These are phyloP conservation scores for Mycetomoellerius zeteki DNA, from an alignment of 1,140 invertebrate genomes.

Conservation along the genomic window DNA sequence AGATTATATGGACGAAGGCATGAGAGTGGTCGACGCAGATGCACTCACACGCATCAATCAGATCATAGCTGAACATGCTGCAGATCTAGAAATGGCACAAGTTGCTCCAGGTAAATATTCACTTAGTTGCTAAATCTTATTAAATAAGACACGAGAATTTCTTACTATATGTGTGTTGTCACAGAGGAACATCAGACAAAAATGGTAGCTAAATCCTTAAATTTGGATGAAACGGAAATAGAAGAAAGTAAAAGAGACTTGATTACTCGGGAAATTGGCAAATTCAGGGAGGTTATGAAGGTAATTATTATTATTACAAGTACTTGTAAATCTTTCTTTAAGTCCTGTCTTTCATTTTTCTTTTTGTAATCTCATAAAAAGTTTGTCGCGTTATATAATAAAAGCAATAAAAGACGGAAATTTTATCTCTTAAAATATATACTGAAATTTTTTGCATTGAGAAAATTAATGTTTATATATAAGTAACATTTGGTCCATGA, in stretches of 20 bases:
- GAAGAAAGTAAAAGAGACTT: slow-evolving; percentile 99
- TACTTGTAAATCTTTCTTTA: slow-evolving; percentile 67
- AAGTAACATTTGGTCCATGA: slow-evolving; percentile 55
- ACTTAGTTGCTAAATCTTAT: not conserved
- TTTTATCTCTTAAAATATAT: slow-evolving; percentile 43
- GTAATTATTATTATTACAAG: slow-evolving; percentile 88
- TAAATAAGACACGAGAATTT: not conserved
- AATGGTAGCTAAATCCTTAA: slow-evolving; percentile 88
- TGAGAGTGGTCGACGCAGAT: slow-evolving; percentile 91
- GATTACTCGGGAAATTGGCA: slow-evolving; percentile 98
- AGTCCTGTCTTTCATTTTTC: slow-evolving; percentile 63
- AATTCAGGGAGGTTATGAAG: slow-evolving; percentile 99
- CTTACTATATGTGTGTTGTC: slow-evolving; percentile 61
- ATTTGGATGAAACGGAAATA: slow-evolving; percentile 94
- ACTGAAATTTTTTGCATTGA: slow-evolving; percentile 19
- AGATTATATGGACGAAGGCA: slow-evolving; percentile 94
- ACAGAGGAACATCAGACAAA: slow-evolving; percentile 89
- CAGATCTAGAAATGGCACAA: slow-evolving; percentile 91
- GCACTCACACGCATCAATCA: slow-evolving; percentile 92
- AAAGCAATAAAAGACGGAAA: not conserved
- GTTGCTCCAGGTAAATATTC: slow-evolving; percentile 82
- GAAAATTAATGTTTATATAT: slow-evolving; percentile 40
- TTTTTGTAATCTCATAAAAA: slow-evolving; percentile 56
- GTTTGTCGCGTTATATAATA: slow-evolving; percentile 5
- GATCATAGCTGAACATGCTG: slow-evolving; percentile 93